Base-by-base conservation (phyloP, 1,140 invertebrate genomes). In the Scylla paramamosain region DNA sequence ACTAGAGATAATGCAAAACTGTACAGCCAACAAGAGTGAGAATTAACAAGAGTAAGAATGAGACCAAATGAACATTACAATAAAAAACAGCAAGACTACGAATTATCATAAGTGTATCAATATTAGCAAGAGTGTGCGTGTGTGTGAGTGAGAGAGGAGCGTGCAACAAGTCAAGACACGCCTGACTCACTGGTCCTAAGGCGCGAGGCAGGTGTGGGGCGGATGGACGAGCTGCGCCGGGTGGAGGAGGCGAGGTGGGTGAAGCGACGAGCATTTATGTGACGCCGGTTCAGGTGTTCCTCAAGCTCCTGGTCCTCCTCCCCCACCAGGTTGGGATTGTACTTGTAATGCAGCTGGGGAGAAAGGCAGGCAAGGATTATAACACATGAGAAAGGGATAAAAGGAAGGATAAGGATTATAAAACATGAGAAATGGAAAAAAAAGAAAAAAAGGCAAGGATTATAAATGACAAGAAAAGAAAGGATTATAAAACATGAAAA, bases 291-390 rank as follows among this genome's bases (percentile, higher is more conserved):
- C 10, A 97, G 95, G 45, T 97, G 97, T 1, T 96, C 96, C 1
- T 91, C 88, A 39, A 97, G 87, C 84, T 97, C 97, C 92, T 97
- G 96, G 16, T 97, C 96, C 39, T 97, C 97, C 84, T 97, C 97
- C 46, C 96, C 96, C 28, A 97, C 96, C 89, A 97, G 95, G 91
- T 97, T 97, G 0, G 96, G 97, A 92, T 97, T 97, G 96, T 97
- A 97, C 95, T 96, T 97, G 12, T 97, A 96, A 93, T 97, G 97
- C 29, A 96, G 96, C 97, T 97, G 96, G 10, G 52, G 52, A 59
- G 16, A 59, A 32, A 32, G 91, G 29, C 4, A 59, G 25, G 7
- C 16, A n/a, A 45, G 6, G 32, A 86, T 31, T 59, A 59, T 39
- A 29, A 83, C 1, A 83, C 77, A 29, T n/a, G 77, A 29, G 7